Evolutionary conservation across 2,888 invertebrate genomes (phyloP), one percentile per base, ranked within the genome.

Genomic region (Notodonta ziczac): DNA sequence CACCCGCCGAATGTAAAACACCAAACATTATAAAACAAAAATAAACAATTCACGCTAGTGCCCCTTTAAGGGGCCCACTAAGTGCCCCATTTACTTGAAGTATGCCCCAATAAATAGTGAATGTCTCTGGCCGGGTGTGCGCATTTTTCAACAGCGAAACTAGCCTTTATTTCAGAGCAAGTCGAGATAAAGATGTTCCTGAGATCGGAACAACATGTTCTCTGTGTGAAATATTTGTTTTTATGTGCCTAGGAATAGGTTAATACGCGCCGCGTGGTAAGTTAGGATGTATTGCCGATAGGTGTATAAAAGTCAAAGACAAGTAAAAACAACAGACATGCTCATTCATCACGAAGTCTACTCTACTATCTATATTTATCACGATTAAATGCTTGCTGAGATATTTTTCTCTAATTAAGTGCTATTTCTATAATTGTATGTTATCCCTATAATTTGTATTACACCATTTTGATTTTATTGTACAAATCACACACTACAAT

Each of bases 31-130:
- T 76, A 79, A 77, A 74, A 54, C 54, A 74, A 77, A 76, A 81
- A 83, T 80, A 85, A 83, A 85, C 85, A 84, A 76, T 79, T 73
- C 75, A 57, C 52, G 63, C 56, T 64, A 60, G 58, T 55, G 59
- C 57, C 65, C 61, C 61, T 69, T 67, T 69, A 70, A 69, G 70
- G 72, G 72, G 65, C 71, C 71, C 75, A 64, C 80, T 80, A 84
- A 84, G 82, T 82, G 79, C 77, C 77, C 81, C 82, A 85, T 88
- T 87, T 82, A 78, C 80, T 81, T 87, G 87, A 87, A 81, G 83
- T 82, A 87, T 85, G 82, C 80, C 80, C 79, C 84, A 83, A 87
- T 88, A 87, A 86, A 87, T 84, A 83, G 80, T 76, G 77, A 70
- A 77, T 77, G 78, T 78, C 77, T 69, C 67, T 67, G 61, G 60